Evolutionary conservation across 2,113 vertebrate genomes (phyloP).

Genomic region (Pseudonaja textilis): DNA sequence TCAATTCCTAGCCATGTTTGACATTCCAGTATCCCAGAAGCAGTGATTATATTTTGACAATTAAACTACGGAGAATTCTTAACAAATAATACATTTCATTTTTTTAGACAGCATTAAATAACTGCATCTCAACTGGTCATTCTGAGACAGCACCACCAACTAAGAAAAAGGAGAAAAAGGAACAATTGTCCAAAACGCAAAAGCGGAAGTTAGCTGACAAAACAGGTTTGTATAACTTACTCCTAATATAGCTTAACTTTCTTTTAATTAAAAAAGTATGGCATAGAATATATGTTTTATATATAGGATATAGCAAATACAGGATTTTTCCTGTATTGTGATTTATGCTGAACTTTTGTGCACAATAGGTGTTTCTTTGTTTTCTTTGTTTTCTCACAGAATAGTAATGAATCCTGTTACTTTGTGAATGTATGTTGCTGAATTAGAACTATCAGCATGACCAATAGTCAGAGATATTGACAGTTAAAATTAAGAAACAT

Average conservation of each 20-base stretch:
- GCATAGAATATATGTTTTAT: neutral
- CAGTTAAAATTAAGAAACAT: neutral
- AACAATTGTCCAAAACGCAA: conserved; percentile 96
- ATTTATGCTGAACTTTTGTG: neutral
- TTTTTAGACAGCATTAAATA: conserved; percentile 76
- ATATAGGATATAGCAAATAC: neutral
- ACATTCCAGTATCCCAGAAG: neutral
- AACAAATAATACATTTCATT: conserved; percentile 36
- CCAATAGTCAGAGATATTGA: neutral
- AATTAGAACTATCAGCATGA: neutral
- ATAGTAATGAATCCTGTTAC: neutral
- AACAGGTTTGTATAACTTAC: conserved; percentile 78
- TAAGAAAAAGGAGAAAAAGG: conserved; percentile 95
- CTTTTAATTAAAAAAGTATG: neutral
- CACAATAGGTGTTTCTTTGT: neutral
- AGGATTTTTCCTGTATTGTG: neutral
- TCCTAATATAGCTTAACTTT: neutral
- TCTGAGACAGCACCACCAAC: conserved; percentile 58
- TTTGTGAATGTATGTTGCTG: neutral
- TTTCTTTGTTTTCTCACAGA: neutral
- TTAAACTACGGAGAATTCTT: conserved; percentile 18
- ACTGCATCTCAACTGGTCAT: conserved; percentile 66
- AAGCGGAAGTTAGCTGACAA: conserved; percentile 88
- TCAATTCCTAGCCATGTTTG: neutral
- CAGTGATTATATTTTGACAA: neutral